Conservation (phyloP, 1,140 invertebrate species). For the Heliconius melpomene region DNA sequence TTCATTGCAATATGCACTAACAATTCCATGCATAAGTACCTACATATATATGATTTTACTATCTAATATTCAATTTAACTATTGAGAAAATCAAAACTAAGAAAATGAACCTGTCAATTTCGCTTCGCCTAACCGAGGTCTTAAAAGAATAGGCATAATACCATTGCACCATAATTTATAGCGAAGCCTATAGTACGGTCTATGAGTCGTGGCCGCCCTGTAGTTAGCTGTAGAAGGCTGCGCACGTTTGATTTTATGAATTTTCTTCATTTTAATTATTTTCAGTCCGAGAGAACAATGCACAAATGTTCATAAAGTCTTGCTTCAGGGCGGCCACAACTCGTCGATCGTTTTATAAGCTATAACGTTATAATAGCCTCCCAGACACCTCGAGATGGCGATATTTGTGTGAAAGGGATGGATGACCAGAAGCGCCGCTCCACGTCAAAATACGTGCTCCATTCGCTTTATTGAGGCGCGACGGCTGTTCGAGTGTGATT, state of each 20-base stretch:
- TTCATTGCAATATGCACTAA: conserved; percentile 22
- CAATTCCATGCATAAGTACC: not conserved
- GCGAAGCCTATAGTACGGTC: conserved; percentile 42
- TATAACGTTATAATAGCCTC: conserved; percentile 75
- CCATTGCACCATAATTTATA: conserved; percentile 77
- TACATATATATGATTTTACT: conserved; percentile 2
- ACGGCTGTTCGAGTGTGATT: conserved; percentile 32
- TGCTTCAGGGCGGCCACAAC: too few species aligned
- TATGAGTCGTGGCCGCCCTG: too few species aligned
- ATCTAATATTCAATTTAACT: conserved; percentile 26
- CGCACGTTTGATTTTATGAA: too few species aligned
- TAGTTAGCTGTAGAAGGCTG: too few species aligned
- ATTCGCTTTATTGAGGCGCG: conserved; percentile 77
- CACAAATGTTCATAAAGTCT: too few species aligned
- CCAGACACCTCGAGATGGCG: conserved; percentile 65
- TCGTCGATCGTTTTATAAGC: conserved; percentile 37
- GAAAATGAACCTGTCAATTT: conserved; percentile 67
- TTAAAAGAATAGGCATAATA: conserved; percentile 69
- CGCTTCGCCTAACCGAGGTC: conserved; percentile 54
- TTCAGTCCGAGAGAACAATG: too few species aligned
- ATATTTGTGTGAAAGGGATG: conserved; percentile 58
- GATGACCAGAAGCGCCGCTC: conserved; percentile 78
- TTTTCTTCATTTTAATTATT: too few species aligned
- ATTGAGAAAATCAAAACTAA: conserved; percentile 38
- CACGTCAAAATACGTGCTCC: conserved; percentile 80